Evolutionary conservation across 2,888 invertebrate species (phyloP).

Genomic region (Allolobophora icterica): DNA sequence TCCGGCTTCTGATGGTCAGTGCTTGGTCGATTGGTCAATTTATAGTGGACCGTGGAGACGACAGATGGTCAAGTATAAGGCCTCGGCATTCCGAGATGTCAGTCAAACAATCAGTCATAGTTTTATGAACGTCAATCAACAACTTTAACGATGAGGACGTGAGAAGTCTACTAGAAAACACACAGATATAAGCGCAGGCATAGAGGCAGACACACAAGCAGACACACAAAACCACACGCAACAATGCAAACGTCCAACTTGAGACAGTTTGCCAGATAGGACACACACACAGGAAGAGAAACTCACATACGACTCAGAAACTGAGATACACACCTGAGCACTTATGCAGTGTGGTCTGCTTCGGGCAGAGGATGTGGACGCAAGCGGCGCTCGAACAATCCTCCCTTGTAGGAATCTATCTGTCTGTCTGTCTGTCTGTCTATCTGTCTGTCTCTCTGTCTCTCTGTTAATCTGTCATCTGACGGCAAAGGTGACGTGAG

Average conservation of each 20-base stretch:
- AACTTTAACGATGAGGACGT: background rate
- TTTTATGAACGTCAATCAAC: background rate
- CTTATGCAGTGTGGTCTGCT: too few relatives aligned
- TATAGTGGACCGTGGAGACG: background rate
- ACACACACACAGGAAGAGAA: too few relatives aligned
- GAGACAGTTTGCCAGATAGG: too few relatives aligned
- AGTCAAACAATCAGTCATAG: background rate
- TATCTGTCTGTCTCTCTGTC: too few relatives aligned
- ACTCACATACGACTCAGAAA: too few relatives aligned
- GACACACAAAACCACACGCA: background rate
- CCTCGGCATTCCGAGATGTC: background rate
- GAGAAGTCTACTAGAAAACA: background rate
- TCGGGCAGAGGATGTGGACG: background rate
- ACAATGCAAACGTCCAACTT: too few relatives aligned
- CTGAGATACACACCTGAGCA: background rate
- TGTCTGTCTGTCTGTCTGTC: too few relatives aligned
- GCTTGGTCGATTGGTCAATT: background rate
- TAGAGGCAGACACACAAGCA: background rate
- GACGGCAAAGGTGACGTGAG: background rate
- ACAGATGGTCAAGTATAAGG: background rate
- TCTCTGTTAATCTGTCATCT: background rate
- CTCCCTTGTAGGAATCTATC: background rate
- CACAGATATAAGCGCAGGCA: background rate
- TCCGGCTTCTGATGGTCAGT: constrained; percentile 17
- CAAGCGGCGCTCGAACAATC: background rate